phyloP scores from a whole-genome alignment of 53 echinoderm and acorn worm species.

The Glandiceps talaboti region DNA sequence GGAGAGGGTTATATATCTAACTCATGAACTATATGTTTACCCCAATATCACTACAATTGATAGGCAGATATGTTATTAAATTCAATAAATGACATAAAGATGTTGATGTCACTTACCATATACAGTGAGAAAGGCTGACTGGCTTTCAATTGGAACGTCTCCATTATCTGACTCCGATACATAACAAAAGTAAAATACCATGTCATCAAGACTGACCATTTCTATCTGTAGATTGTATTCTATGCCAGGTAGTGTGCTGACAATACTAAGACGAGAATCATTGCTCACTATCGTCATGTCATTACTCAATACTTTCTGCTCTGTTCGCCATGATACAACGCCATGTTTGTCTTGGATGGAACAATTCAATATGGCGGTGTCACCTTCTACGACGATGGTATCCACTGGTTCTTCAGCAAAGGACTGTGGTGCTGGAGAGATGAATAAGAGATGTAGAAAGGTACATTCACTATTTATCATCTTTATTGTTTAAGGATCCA shows the following conservation, averaged over 20 bases:
- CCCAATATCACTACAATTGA: too few relatives aligned
- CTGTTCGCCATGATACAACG: conserved; percentile 47
- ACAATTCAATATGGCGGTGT: conserved; percentile 34
- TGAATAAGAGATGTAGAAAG: neutral
- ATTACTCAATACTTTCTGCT: neutral
- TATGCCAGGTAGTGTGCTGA: neutral
- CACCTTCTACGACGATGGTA: conserved; percentile 27
- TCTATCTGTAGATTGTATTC: neutral
- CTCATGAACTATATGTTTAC: too few relatives aligned
- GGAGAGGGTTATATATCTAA: too few relatives aligned
- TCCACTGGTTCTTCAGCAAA: conserved; percentile 31
- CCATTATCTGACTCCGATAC: neutral
- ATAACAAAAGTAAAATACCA: neutral
- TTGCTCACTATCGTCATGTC: neutral
- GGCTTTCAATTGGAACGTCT: neutral
- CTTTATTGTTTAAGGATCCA: too few relatives aligned
- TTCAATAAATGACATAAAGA: too few relatives aligned
- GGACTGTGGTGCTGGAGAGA: conserved; percentile 7
- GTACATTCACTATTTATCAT: too few relatives aligned
- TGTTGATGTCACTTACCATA: neutral
- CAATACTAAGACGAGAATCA: neutral
- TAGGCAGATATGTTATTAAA: too few relatives aligned
- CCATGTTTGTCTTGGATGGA: conserved; percentile 54
- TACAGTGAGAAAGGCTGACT: neutral
- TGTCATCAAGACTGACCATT: neutral